Base-by-base conservation (phyloP, 2,888 invertebrate species). In the Stenodema calcarata region DNA sequence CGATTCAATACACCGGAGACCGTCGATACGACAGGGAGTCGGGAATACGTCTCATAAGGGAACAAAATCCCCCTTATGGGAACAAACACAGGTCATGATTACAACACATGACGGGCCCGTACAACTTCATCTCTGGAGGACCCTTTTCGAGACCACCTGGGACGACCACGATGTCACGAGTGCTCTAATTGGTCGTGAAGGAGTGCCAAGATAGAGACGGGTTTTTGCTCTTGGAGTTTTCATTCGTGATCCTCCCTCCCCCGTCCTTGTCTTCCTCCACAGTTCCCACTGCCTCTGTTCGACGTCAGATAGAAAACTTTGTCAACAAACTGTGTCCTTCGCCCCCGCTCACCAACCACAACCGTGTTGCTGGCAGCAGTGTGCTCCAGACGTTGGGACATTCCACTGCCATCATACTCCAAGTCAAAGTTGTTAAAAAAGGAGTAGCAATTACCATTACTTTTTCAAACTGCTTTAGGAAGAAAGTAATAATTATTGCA, bases 131-230 rank as follows among this genome's bases (percentile, higher is more conserved):
- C 78, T 73, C 35, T 41, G 73, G 18, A 47, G 62, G 62, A 62
- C n/a, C 73, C 73, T 47, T 44, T 23, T 18, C 18, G 80, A 70
- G 70, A 70, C 83, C 70, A 70, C 83, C 70, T 42, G 83, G 73
- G 35, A 42, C 42, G 35, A 27, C 83, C 73, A 69, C 69, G 73
- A 83, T 70, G 73, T 83, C 69, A 83, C 73, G 70, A 83, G 44
- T 69, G 83, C 69, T 83, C 73, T 70, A 70, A 70, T 83, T 83
- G 73, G 83, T 73, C 83, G 83, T 83, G 83, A 83, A 83, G 47
- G 69, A 54, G 62, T 54, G 54, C 81, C 62, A 81, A 62, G 62
- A 62, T 28, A 81, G 62, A 62, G 50, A 50, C 81, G 62, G 81
- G 62, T 35, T 62, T 81, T 81, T 62, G 54, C 54, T 44, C 44